Evolutionary conservation across 1,140 invertebrate species (phyloP), one percentile per base, ranked within the genome.

Genomic region (Lycorma delicatula): DNA sequence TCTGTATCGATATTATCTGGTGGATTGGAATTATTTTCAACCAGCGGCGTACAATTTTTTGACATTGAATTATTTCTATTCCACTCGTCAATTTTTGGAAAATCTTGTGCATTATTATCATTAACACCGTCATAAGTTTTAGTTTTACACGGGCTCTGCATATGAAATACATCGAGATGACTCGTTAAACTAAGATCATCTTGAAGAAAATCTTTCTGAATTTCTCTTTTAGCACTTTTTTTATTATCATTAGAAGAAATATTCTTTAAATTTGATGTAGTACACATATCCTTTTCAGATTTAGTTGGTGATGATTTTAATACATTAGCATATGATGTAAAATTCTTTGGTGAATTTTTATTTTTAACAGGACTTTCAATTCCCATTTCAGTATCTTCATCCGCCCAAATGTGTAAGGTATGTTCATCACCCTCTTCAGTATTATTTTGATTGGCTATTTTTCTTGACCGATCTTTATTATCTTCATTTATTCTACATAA

Each of bases 131-230:
- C 28, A 23, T 31, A 18, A 7, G 31, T 4, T 34, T 56, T 56
- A 13, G 25, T 22, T 49, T 65, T 65, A 18, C 58, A 25, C 16
- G 64, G 64, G 16, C 60, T 64, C 13, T 55, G 56, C 52, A 66
- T 54, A 18, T 64, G 61, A n/a, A 66, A 61, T 22, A 59, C 61
- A 44, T 66, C 61, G 20, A 66, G 41, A 34, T 64, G 63, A 28
- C 63, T 58, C 1, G 64, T 60, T 16, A 66, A 53, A 59, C 64
- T 66, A 9, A 66, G 51, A 11, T 66, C 64, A 3, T 66, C 63
- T 41, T 66, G 63, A 3, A 63, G 13, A 16, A 54, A 46, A 25
- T 41, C 47, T 59, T 60, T 58, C 1, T 31, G 36, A 11, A 25
- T 23, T 49, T 64, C 51, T 20, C 51, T 58, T 54, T 61, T 60